Percentiles rank a stretch among this genome's conserved stretches.
phyloP scores from a whole-genome alignment of 2,888 invertebrate genomes.

The Cinara cedri region DNA sequence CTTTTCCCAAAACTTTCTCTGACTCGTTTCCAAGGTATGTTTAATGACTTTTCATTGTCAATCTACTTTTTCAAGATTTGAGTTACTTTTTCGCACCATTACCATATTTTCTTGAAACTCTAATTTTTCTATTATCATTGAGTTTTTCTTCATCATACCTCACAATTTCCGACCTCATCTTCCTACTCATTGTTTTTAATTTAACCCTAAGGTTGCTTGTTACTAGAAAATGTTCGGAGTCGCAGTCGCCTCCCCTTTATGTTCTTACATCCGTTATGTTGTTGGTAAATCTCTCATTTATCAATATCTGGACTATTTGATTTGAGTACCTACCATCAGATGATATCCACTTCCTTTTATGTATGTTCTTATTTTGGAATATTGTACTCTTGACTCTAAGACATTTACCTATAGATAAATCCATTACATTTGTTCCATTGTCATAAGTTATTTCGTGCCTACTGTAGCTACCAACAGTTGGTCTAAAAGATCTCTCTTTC shows the following conservation, averaged over 20 bases:
- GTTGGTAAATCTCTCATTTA: conserved; percentile 7
- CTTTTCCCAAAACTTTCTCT: background rate
- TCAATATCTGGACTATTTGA: background rate
- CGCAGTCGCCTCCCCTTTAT: background rate
- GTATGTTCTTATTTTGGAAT: background rate
- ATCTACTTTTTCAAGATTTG: too few relatives aligned
- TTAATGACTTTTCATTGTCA: background rate
- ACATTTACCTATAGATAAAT: background rate
- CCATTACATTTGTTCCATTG: background rate
- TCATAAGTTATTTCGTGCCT: background rate
- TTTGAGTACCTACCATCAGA: background rate
- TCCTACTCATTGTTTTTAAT: conserved; percentile 1
- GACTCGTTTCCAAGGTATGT: background rate
- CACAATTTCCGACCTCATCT: background rate
- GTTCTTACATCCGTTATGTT: background rate
- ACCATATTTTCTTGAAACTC: too few relatives aligned
- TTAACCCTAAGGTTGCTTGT: background rate
- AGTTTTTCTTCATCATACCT: too few relatives aligned
- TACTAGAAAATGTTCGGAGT: background rate
- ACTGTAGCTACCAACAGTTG: background rate
- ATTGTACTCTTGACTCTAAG: conserved; percentile 8
- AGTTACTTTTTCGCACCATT: too few relatives aligned
- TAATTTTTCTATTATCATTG: too few relatives aligned
- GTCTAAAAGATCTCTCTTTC: background rate
- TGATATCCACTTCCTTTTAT: background rate